Conservation (phyloP, 2,888 invertebrate species). For the Coleophora deauratella region DNA sequence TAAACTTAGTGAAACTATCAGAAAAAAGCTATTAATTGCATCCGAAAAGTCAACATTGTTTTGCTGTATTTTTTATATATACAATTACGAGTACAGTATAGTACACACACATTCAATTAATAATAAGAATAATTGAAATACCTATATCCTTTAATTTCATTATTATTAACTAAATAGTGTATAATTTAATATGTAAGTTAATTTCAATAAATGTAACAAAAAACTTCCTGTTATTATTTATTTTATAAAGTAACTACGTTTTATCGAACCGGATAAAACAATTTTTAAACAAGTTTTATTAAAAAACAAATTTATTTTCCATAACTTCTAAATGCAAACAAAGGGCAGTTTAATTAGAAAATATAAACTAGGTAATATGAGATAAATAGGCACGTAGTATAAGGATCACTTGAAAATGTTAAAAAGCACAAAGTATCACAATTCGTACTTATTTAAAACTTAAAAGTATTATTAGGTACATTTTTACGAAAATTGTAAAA, state of each 20-base stretch:
- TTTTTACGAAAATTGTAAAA: not conserved
- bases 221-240: too few species aligned
- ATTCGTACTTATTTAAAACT: slow-evolving; percentile 32
- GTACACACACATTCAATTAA: too few species aligned
- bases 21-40: too few species aligned
- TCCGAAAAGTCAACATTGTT: too few species aligned
- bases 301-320: not conserved
- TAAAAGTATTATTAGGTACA: slow-evolving; percentile 11
- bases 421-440: slow-evolving; percentile 56
- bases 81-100: too few species aligned
- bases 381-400: slow-evolving; percentile 20
- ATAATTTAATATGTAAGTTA: too few species aligned
- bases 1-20: too few species aligned
- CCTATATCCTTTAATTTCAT: not conserved
- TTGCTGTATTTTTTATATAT: too few species aligned
- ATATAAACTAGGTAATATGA: slow-evolving; percentile 18
- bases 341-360: slow-evolving; percentile 18
- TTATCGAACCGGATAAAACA: too few species aligned
- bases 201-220: too few species aligned
- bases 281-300: slow-evolving; percentile 12
- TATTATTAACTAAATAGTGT: too few species aligned
- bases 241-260: too few species aligned
- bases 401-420: slow-evolving; percentile 17
- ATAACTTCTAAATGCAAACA: slow-evolving; percentile 30
- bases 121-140: not conserved